Evolutionary conservation across 1,140 invertebrate genomes (phyloP), one percentile per base, ranked within the genome.

Genomic region (Calephelis virginiensis): DNA sequence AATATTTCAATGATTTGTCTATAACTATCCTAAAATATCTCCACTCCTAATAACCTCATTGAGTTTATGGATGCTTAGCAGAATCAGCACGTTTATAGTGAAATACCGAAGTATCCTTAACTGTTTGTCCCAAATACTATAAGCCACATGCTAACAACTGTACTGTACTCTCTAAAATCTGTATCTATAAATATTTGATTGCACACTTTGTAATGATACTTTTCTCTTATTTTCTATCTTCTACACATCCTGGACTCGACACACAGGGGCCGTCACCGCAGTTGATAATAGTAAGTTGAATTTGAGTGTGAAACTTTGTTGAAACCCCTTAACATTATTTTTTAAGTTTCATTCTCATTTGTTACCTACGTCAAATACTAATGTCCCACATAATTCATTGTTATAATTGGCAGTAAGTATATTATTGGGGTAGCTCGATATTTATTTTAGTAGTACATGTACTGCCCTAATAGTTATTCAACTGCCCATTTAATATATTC

Each of bases 231-330:
- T 78, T 71, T 76, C 75, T 76, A 72, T 76, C 75, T 68, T 73
- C 69, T 49, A 50, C 78, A 70, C 63, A 68, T 68, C 67, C 65
- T 66, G 70, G 68, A 70, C 69, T 67, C 73, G 37, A 63, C 76
- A 63, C 47, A 72, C 90, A 92, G 90, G 89, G 88, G n/a, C 90
- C 90, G 61, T 77, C 85, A 66, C 90, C 90, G 71, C 89, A 91
- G 74, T 84, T 92, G 80, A 92, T 92, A 66, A 92, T 92, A 83
- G 90, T 92, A 92, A 92, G 90, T 92, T 46, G 45, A 28, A 28
- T 63, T 53, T 59, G 5, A 59, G n/a, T 38, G 28, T 59, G 7
- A 59, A 53, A 53, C 13, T 17, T 10, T 13, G 10, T 53, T 53
- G 2, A 53, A 17, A 10, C 13, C 14, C 4, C 2, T 53, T 53